Percentiles rank a stretch among this genome's conserved stretches.
phyloP scores from a whole-genome alignment of 1,140 invertebrate genomes.

The Zaprionus ornatus region DNA sequence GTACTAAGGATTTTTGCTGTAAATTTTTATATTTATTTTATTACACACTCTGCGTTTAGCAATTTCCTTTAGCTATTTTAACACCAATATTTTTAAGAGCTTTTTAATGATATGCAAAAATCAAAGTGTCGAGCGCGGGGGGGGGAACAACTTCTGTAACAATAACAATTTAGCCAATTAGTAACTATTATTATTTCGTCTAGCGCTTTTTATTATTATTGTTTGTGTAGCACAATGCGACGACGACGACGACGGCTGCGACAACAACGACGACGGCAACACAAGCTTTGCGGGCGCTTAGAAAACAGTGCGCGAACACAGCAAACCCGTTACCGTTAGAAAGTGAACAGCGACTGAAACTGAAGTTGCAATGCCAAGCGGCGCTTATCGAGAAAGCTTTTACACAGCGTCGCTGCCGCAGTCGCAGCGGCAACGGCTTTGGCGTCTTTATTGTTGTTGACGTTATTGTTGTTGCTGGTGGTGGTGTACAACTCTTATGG shows the following conservation, averaged over 20 bases:
- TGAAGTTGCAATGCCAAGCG: slow-evolving; percentile 32
- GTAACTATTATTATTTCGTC: slow-evolving; percentile 62
- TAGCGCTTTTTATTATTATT: slow-evolving; percentile 78
- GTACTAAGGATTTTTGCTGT: slow-evolving; percentile 74
- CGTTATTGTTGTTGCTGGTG: slow-evolving; percentile 9
- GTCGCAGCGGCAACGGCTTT: slow-evolving; percentile 12
- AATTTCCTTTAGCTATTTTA: slow-evolving; percentile 18
- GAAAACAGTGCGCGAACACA: slow-evolving; percentile 23
- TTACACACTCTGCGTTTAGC: slow-evolving; percentile 46
- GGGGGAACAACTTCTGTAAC: slow-evolving; percentile 3
- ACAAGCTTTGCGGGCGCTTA: slow-evolving; percentile 26
- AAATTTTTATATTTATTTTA: slow-evolving; percentile 67
- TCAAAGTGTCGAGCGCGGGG: background rate
- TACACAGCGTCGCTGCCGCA: slow-evolving; percentile 17
- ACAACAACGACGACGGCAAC: slow-evolving; percentile 32
- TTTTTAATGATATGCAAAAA: slow-evolving; percentile 31
- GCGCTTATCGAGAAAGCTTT: slow-evolving; percentile 43
- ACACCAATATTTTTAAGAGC: background rate
- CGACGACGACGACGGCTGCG: slow-evolving; percentile 31
- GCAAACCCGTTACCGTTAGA: slow-evolving; percentile 54
- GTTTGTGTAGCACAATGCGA: slow-evolving; percentile 62
- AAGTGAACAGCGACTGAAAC: slow-evolving; percentile 51
- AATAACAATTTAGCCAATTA: slow-evolving; percentile 54
- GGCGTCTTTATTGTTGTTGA: slow-evolving; percentile 20
- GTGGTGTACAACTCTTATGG: slow-evolving; percentile 1